Evolutionary conservation across 1,140 invertebrate species (phyloP).

Genomic region (Lepidotrigona ventralis): DNA sequence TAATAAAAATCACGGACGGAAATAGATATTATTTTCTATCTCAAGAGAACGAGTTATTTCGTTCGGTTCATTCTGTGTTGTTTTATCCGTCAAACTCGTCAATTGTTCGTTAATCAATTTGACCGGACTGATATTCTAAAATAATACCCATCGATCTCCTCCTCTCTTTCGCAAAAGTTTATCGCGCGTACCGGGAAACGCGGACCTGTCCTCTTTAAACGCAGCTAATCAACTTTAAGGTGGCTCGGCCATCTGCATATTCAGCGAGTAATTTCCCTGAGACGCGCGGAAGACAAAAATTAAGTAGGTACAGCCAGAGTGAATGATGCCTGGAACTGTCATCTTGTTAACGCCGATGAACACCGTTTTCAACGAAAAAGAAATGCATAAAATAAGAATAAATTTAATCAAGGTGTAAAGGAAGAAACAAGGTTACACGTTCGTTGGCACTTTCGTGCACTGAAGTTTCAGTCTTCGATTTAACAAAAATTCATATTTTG

Average conservation of each 20-base stretch:
- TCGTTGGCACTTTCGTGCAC: no score
- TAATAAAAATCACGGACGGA: neutral
- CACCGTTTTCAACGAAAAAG: neutral
- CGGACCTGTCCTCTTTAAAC: neutral
- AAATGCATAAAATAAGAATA: neutral
- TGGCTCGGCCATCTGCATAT: neutral
- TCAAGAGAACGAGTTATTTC: neutral
- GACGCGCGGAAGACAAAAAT: neutral
- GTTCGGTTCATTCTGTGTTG: no score
- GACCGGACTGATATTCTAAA: neutral
- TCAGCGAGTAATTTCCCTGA: neutral
- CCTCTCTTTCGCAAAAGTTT: neutral
- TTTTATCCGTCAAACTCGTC: neutral
- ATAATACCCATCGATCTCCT: no score
- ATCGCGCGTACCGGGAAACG: neutral
- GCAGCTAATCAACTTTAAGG: conserved; percentile 3
- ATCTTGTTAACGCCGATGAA: neutral
- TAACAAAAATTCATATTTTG: no score
- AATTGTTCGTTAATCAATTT: neutral
- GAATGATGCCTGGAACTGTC: neutral
- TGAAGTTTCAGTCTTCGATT: no score
- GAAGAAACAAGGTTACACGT: neutral
- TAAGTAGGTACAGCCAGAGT: neutral
- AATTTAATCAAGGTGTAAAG: no score
- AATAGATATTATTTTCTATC: neutral